Percentiles rank a stretch among this genome's conserved stretches.
phyloP scores from a whole-genome alignment of 2,888 invertebrate genomes.

The Xanthia togata region DNA sequence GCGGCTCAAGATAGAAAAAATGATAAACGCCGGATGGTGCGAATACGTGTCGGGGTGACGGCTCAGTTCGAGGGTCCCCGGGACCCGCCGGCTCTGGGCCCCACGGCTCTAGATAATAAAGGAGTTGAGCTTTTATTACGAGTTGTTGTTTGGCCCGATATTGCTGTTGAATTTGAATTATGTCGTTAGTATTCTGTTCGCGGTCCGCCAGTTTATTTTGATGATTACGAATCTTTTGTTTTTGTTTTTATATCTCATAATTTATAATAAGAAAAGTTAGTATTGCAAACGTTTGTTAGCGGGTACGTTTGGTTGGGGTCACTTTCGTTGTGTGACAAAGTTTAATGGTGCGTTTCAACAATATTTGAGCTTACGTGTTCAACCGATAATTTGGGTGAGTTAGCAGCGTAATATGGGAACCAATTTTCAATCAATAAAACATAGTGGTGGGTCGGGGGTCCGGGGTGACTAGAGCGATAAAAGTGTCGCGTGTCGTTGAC shows the following conservation, averaged over 20 bases:
- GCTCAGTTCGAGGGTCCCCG: constrained; percentile 51
- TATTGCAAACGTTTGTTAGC: constrained; percentile 31
- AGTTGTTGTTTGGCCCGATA: constrained; percentile 68
- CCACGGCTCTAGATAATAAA: constrained; percentile 63
- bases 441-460: constrained; percentile 72
- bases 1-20: constrained; percentile 82
- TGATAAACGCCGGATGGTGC: constrained; percentile 80
- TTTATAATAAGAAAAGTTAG: constrained; percentile 52
- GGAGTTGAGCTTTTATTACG: constrained; percentile 69
- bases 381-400: constrained; percentile 59
- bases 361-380: constrained; percentile 53
- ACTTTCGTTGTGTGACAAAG: constrained; percentile 29
- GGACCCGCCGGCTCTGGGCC: constrained; percentile 30
- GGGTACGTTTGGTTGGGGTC: constrained; percentile 19
- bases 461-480: constrained; percentile 76
- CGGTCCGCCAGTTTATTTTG: constrained; percentile 63
- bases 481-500: constrained; percentile 85
- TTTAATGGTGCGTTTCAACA: constrained; percentile 49
- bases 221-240: constrained; percentile 66
- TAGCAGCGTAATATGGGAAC: constrained; percentile 73
- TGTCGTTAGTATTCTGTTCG: constrained; percentile 65
- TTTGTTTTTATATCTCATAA: constrained; percentile 50
- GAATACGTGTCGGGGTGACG: constrained; percentile 71
- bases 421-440: constrained; percentile 77
- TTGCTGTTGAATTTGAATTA: constrained; percentile 69